These are phyloP conservation scores for Drosophila fulvimacula DNA, from an alignment of 2,888 invertebrate genomes.

Conservation along the genomic window DNA sequence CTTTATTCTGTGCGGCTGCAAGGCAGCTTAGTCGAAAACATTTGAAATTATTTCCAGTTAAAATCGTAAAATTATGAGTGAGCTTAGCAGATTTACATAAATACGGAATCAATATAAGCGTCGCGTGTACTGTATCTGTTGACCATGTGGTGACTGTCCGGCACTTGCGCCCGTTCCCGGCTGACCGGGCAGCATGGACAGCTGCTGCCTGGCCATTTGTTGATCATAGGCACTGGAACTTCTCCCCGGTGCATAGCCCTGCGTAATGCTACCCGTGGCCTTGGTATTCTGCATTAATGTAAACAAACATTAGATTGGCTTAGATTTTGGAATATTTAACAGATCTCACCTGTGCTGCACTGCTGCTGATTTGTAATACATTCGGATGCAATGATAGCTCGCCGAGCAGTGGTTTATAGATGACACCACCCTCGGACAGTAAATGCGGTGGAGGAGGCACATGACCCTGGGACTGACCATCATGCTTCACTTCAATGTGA, in stretches of 20 bases:
- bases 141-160: conserved; percentile 75
- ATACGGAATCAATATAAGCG: conserved; percentile 75
- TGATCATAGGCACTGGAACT: conserved; percentile 79
- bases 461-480: conserved; percentile 72
- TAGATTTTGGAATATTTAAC: not conserved
- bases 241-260: conserved; percentile 92
- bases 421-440: conserved; percentile 82
- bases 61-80: conserved; percentile 68
- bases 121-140: conserved; percentile 79
- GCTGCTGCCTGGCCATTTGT: conserved; percentile 78
- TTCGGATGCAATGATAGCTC: conserved; percentile 83
- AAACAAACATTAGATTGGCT: not conserved
- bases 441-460: conserved; percentile 78
- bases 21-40: conserved; percentile 49
- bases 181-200: conserved; percentile 79
- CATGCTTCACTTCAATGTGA: conserved; percentile 83
- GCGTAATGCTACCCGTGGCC: conserved; percentile 92
- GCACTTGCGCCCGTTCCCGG: conserved; percentile 55
- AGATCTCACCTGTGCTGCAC: conserved; percentile 72
- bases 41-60: conserved; percentile 43
- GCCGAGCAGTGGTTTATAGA: conserved; percentile 81
- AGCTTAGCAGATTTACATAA: conserved; percentile 41
- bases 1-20: conserved; percentile 63
- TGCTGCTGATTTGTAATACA: conserved; percentile 82
- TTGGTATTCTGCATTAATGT: conserved; percentile 87